These are phyloP conservation scores for Drosophila dunni DNA, from an alignment of 1,140 invertebrate species.

Conservation along the genomic window DNA sequence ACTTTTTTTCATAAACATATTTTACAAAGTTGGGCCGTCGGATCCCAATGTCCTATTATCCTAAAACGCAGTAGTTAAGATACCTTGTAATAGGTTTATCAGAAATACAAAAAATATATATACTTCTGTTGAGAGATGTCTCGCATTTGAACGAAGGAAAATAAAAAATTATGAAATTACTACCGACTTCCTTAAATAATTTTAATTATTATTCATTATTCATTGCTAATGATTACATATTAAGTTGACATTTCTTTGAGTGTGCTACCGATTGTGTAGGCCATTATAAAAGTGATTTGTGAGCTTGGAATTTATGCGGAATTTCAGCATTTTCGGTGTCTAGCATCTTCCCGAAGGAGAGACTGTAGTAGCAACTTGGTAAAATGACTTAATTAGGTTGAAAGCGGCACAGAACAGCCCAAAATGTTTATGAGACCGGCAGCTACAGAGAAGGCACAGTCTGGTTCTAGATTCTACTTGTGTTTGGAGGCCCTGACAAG, in stretches of 20 bases:
- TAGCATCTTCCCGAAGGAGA: slow-evolving; percentile 18
- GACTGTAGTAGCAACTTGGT: slow-evolving; percentile 71
- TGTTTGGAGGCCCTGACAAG: slow-evolving; percentile 3
- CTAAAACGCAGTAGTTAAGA: too few relatives aligned
- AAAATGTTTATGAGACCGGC: slow-evolving; percentile 57
- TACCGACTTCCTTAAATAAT: neutral
- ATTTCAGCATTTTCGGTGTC: slow-evolving; percentile 40
- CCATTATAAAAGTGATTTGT: slow-evolving; percentile 79
- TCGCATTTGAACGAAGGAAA: too few relatives aligned
- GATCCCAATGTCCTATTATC: too few relatives aligned
- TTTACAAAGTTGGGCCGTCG: too few relatives aligned
- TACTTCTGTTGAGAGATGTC: too few relatives aligned
- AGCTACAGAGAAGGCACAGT: slow-evolving; percentile 14
- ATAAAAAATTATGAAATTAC: too few relatives aligned
- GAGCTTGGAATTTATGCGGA: slow-evolving; percentile 70
- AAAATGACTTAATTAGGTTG: slow-evolving; percentile 79
- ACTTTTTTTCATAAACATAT: too few relatives aligned
- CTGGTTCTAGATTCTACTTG: neutral
- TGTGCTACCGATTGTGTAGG: slow-evolving; percentile 16
- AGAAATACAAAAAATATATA: too few relatives aligned
- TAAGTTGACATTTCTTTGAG: slow-evolving; percentile 7
- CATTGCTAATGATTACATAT: neutral
- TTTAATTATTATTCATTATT: neutral
- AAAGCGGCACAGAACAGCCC: slow-evolving; percentile 18
- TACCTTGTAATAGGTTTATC: too few relatives aligned